These are phyloP conservation scores for Zygothrica quintamaculata DNA, from an alignment of 2,888 invertebrate species.

Conservation along the genomic window DNA sequence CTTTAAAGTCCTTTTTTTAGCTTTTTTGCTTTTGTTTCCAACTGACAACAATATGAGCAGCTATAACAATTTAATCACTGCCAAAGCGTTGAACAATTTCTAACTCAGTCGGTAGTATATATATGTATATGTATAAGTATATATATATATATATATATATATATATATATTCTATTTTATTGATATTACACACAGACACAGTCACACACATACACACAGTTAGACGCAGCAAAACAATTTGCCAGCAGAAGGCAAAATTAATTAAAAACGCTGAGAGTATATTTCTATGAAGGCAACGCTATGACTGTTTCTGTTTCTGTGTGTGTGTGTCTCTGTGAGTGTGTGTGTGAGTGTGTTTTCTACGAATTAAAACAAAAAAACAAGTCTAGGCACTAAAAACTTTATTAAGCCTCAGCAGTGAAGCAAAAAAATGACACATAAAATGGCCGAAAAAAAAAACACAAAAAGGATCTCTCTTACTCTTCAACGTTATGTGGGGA, in stretches of 20 bases:
- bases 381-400: slow-evolving; percentile 80
- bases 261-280: slow-evolving; percentile 58
- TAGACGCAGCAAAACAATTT: slow-evolving; percentile 45
- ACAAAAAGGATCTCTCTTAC: slow-evolving; percentile 23
- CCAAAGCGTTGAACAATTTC: slow-evolving; percentile 48
- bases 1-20: background rate
- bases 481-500: background rate
- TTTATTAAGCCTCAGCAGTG: slow-evolving; percentile 71
- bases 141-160: slow-evolving; percentile 42
- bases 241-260: slow-evolving; percentile 67
- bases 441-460: slow-evolving; percentile 64
- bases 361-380: slow-evolving; percentile 68
- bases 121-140: slow-evolving; percentile 47
- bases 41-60: slow-evolving; percentile 20
- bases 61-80: slow-evolving; percentile 73
- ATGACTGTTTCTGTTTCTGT: slow-evolving; percentile 37
- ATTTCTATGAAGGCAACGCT: too few species aligned
- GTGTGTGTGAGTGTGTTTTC: slow-evolving; percentile 19
- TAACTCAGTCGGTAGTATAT: slow-evolving; percentile 32
- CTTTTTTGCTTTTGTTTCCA: background rate
- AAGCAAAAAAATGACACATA: slow-evolving; percentile 68
- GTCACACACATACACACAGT: slow-evolving; percentile 22
- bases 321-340: slow-evolving; percentile 6
- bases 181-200: slow-evolving; percentile 43
- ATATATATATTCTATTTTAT: slow-evolving; percentile 67